Conservation (phyloP, 1,140 invertebrate species). For the Armadillidium nasatum region DNA sequence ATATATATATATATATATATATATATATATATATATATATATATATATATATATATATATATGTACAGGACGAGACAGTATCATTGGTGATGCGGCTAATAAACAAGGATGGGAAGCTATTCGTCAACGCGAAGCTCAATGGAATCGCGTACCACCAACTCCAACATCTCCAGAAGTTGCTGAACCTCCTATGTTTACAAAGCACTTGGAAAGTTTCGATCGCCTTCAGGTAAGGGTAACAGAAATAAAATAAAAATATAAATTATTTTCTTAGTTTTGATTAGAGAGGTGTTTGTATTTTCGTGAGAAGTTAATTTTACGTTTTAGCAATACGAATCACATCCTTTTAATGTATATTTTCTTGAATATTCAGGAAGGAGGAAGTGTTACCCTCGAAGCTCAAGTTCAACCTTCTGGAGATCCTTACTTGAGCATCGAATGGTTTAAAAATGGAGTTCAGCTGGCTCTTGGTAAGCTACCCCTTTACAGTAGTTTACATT, state of each 20-base stretch:
- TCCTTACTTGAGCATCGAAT: constrained; percentile 87
- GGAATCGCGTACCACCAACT: constrained; percentile 78
- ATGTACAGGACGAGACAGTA: constrained; percentile 59
- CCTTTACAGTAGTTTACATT: too few species aligned
- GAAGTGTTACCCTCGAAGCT: constrained; percentile 86
- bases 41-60: constrained; percentile 14
- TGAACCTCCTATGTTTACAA: constrained; percentile 72
- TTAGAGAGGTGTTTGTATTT: too few species aligned
- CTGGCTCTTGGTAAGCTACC: constrained; percentile 71
- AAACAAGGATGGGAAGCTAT: constrained; percentile 86
- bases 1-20: background rate
- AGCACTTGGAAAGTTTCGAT: constrained; percentile 79
- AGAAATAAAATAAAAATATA: too few species aligned
- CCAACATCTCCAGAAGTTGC: constrained; percentile 69
- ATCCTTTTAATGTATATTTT: constrained; percentile 53
- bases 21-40: too few species aligned
- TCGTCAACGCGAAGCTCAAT: constrained; percentile 78
- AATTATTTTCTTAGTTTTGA: too few species aligned
- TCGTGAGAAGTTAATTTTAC: too few species aligned
- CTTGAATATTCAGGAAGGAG: constrained; percentile 78
- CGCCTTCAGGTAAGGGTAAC: constrained; percentile 69
- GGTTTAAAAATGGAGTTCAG: constrained; percentile 88
- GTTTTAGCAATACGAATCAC: background rate
- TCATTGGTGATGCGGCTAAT: constrained; percentile 72
- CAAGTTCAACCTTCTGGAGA: constrained; percentile 84